Base-by-base conservation (phyloP, 1,140 invertebrate genomes). In the Zaprionus camerounensis region DNA sequence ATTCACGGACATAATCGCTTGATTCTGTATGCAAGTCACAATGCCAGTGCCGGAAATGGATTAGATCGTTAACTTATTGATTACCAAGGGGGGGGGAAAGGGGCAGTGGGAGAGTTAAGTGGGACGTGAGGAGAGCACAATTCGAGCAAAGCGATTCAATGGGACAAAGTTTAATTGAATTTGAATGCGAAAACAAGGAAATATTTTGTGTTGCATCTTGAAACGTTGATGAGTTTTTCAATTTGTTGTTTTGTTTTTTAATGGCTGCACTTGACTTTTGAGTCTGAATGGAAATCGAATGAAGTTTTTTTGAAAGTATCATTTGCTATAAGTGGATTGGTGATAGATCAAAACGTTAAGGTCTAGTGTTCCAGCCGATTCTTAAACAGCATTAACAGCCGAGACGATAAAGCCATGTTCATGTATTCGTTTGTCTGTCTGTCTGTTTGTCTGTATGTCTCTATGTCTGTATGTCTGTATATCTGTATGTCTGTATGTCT, bases 1-100 rank as follows among this genome's bases (percentile, higher is more conserved):
- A 51, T 51, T 51, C 46, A 24, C 46, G 46, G 2, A 20, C 46
- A 51, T 51, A 51, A 22, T 51, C 46, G 46, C 11, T 11, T 9
- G 46, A 22, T 51, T 51, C 68, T 71, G 73, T 71, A 76, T 76
- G 73, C 73, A 76, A 66, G 73, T 76, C 69, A 56, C 68, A 65
- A 59, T 46, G 71, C 17, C 73, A 69, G 68, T 56, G 71, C 24
- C 73, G 73, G 73, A 76, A 76, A 76, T 71, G 61, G 68, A 59
- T 76, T 76, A 71, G 68, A 76, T 71, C 73, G 68, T 76, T 71
- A 71, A 61, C 68, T 76, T 76, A 76, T 76, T 76, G 73, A 76
- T 76, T 76, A 65, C 61, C 72, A 64, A 71, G 72, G 53, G 31
- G 53, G 31, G n/a, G 41, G 41, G 38, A 5, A 7, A n/a, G 0